Percentiles rank a stretch among this genome's conserved stretches.
These are phyloP conservation scores for Columba guinea DNA, from an alignment of 2,797 vertebrate genomes.

Conservation along the genomic window DNA sequence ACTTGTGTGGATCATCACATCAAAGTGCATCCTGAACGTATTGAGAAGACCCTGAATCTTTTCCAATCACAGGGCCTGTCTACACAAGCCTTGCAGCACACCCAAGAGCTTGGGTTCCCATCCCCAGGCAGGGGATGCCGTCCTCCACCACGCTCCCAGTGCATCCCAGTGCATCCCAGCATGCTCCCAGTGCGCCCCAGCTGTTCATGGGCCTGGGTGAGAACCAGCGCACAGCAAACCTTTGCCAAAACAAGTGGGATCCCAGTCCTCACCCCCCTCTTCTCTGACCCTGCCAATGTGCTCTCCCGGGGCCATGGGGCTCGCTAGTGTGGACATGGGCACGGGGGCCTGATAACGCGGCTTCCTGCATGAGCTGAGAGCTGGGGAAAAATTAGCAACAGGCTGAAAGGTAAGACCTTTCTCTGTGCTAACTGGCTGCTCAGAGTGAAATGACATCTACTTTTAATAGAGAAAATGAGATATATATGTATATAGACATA, in stretches of 20 bases:
- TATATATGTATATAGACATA: too few relatives aligned
- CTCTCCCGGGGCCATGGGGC: not conserved
- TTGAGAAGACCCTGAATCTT: not conserved
- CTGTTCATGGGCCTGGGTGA: not conserved
- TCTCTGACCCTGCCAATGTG: accelerated
- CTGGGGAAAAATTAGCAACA: not conserved
- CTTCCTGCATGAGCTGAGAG: not conserved
- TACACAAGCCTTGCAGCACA: not conserved
- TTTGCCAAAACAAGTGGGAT: accelerated
- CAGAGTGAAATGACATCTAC: not conserved
- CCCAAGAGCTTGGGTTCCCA: not conserved
- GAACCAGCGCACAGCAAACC: not conserved
- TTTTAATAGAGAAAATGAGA: not conserved
- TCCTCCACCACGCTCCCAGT: not conserved
- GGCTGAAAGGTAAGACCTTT: not conserved
- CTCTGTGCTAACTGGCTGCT: not conserved
- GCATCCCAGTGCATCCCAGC: too few relatives aligned
- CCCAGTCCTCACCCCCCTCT: not conserved
- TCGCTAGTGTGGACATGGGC: accelerated
- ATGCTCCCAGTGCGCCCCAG: too few relatives aligned
- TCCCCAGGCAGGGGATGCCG: not conserved
- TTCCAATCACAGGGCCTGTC: not conserved
- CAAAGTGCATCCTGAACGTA: accelerated
- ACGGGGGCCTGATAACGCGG: not conserved
- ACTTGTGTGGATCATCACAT: too few relatives aligned